phyloP scores from a whole-genome alignment of 1,140 invertebrate genomes.

The Drosophila melanogaster region Release_6_plus_ISO1_MT NT_033779.5:13634501-13635000 shows the following conservation, averaged over 20 bases:
- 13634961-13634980: constrained; percentile 94
- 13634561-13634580: constrained; percentile 94
- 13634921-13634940: constrained; percentile 92
- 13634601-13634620: constrained; percentile 97
- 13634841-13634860: constrained; percentile 89
- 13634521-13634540: background rate
- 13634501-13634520: no score
- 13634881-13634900: constrained; percentile 95
- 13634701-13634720: constrained; percentile 97
- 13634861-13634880: constrained; percentile 91
- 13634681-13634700: constrained; percentile 95
- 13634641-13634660: constrained; percentile 95
- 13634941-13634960: constrained; percentile 87
- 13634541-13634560: constrained; percentile 98
- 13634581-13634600: constrained; percentile 99
- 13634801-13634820: constrained; percentile 97
- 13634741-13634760: constrained; percentile 98
- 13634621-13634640: constrained; percentile 97
- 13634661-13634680: constrained; percentile 98
- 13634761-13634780: constrained; percentile 99
- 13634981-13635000: constrained; percentile 93
- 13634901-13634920: constrained; percentile 98
- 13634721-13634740: constrained; percentile 98
- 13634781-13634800: constrained; percentile 97
- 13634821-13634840: constrained; percentile 90